These are phyloP conservation scores for pig (Sus scrofa) DNA, from an alignment of 2,113 vertebrate genomes.

Conservation along the genomic window T2T-Sscrofa CM000816.6:73068001-73068500, in stretches of 20 bases:
- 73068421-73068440: not conserved
- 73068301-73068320: not conserved
- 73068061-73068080: not conserved
- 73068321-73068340: not conserved
- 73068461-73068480: not conserved
- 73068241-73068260: not conserved
- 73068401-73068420: not conserved
- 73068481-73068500: too few species aligned
- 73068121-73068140: not conserved
- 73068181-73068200: not conserved
- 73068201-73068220: not conserved
- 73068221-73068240: not conserved
- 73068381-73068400: not conserved
- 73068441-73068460: not conserved
- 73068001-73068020: not conserved
- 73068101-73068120: not conserved
- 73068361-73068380: not conserved
- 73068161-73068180: not conserved
- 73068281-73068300: not conserved
- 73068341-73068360: not conserved
- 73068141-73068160: not conserved
- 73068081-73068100: not conserved
- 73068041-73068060: not conserved
- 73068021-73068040: not conserved
- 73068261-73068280: too few species aligned